Percentiles rank a stretch among this genome's conserved stretches.
phyloP scores from a whole-genome alignment of 2,888 invertebrate genomes.

The Achlya flavicornis region DNA sequence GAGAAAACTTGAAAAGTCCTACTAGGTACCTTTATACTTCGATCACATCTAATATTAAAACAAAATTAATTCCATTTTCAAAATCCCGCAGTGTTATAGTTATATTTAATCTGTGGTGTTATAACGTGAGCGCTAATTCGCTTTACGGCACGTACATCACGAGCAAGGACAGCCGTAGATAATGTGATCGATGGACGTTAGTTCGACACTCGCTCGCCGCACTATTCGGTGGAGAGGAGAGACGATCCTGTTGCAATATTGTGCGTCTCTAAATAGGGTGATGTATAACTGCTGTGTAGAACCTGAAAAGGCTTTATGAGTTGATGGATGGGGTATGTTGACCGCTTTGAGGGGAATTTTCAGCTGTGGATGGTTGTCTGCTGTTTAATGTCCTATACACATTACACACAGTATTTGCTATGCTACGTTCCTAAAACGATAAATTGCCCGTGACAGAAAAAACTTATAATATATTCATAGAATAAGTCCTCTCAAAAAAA shows the following conservation, averaged over 20 bases:
- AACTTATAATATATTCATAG: neutral
- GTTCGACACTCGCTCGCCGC: constrained; percentile 8
- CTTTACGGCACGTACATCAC: constrained; percentile 25
- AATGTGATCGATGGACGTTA: constrained; percentile 41
- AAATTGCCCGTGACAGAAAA: too few species aligned
- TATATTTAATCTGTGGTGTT: too few species aligned
- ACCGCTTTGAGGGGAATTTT: neutral
- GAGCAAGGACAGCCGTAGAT: constrained; percentile 37
- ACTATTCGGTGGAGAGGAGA: neutral
- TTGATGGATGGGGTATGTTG: neutral
- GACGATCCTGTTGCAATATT: neutral
- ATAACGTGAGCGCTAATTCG: constrained; percentile 26
- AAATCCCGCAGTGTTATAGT: constrained; percentile 29
- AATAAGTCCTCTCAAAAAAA: neutral
- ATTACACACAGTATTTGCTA: too few species aligned
- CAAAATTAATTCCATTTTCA: constrained; percentile 38
- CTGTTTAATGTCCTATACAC: too few species aligned
- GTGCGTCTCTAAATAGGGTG: neutral
- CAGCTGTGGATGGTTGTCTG: neutral
- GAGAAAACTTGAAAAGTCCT: too few species aligned
- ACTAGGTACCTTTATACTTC: too few species aligned
- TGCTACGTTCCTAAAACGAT: too few species aligned
- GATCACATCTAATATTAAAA: constrained; percentile 34
- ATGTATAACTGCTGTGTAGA: neutral
- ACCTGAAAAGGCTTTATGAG: neutral